Evolutionary conservation across 2,113 vertebrate species (phyloP), one percentile per base, ranked within the genome.

Genomic region (Lepidothrix coronata): DNA sequence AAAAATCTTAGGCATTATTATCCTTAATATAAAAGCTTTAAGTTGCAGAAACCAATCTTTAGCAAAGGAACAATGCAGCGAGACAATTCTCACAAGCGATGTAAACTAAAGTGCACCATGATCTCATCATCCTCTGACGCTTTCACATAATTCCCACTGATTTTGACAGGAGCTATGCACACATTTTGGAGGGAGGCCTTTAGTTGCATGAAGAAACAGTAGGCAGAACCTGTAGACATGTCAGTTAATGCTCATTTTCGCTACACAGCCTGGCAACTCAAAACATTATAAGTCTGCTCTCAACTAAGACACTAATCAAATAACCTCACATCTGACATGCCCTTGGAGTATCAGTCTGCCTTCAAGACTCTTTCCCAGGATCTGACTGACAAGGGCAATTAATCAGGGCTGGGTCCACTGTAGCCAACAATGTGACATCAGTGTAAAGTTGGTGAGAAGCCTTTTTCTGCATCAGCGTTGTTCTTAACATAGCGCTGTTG

Each of bases 351-450:
- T 58, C 71, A 61, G 58, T 75, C 87, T 92, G 81, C 51, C 54
- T 93, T 95, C 81, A 89, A 33, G 59, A 28, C 39, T 92, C 62
- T 89, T 96, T 96, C 89, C 91, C 93, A 95, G 89, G 93, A 91
- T 88, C 87, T 91, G 87, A 95, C 73, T 90, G 94, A 95, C 81
- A 83, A 76, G 87, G 55, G 72, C 66, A 92, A 94, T 96, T 85
- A 96, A 91, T 96, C 93, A 94, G 88, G 82, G 55, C 81, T 71
- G 48, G n/a, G 55, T 44, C 75, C 59, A 48, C 78, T 77, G 71
- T 6, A 91, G 89, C 78, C 75, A 96, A 62, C 71, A 82, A 44
- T 33, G 66, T 82, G 80, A 92, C 61, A 9, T 49, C 72, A 68
- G 37, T 24, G 30, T 24, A 48, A 93, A 82, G 46, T 7, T 82